Base-by-base conservation (phyloP, 2,888 invertebrate species). In the Alcis repandata region DNA sequence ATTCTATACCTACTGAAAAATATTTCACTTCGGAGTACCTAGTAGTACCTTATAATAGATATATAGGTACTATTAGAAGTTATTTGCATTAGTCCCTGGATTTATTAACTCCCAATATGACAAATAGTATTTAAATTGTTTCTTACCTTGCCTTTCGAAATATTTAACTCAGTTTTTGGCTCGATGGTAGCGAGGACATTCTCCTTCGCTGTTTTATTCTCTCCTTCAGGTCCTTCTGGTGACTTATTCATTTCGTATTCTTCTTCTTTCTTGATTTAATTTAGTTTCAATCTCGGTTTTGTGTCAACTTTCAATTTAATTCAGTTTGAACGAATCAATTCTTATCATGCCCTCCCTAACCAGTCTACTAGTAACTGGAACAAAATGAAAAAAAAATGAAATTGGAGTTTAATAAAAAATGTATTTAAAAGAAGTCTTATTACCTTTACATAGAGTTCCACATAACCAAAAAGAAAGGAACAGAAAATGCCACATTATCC, bases 221-320 rank as follows among this genome's bases (percentile, higher is more conserved):
- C 3, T 2, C 27, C 27, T 27, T 27, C 27, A n/a, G n/a, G n/a
- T 27, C 6, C 45, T 38, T 38, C 45, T 1, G 56, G 9, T 40
- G n/a, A 20, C 32, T 43, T 56, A 17, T 27, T 43, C 45, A 45
- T 33, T 2, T 20, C 43, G 52, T 20, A 32, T 17, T 27, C 27
- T 27, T 6, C 7, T 27, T 79, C n/a, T n/a, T n/a, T n/a, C n/a
- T 84, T 0, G 67, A 41, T 15, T 41, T 15, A 15, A 41, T 15
- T 20, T 20, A 45, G 0, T 13, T 4, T 20, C 8, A 9, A 51
- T 3, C 2, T 49, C 4, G 17, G n/a, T 17, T 51, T 49, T n/a
- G 2, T 6, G 32, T 7, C 0, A 11, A 17, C 27, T 2, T 2
- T 6, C 32, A 32, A 8, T 15, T 0, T 15, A 1, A 32, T 0